A percentile compares a stretch with the other conserved stretches of the same genome.
phyloP scores from a whole-genome alignment of 53 echinoderm and acorn worm genomes.

The Paracentrotus lividus region DNA sequence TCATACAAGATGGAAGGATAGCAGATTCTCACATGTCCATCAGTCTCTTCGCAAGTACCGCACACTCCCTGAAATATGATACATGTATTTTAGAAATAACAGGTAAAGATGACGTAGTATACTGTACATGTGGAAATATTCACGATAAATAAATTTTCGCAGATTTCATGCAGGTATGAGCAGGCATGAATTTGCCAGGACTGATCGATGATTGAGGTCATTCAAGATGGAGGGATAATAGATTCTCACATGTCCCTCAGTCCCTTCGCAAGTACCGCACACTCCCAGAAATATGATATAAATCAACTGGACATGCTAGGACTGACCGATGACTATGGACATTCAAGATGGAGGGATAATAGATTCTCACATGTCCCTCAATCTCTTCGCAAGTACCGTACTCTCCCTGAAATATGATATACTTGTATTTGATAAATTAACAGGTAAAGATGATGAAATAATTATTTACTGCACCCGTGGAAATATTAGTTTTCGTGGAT shows the following conservation, averaged over 20 bases:
- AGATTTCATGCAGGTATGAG: too few relatives aligned
- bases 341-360: neutral
- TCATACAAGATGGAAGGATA: neutral
- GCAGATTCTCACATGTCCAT: neutral
- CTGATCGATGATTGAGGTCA: slow-evolving; percentile 34
- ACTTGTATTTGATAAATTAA: neutral
- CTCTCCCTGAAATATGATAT: slow-evolving; percentile 66
- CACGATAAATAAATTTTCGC: too few relatives aligned
- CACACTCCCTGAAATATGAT: slow-evolving; percentile 65
- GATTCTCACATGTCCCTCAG: slow-evolving; percentile 25
- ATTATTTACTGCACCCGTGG: too few relatives aligned
- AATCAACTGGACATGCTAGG: slow-evolving; percentile 4
- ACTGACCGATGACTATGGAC: slow-evolving; percentile 56
- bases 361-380: slow-evolving; percentile 34
- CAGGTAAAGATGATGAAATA: neutral
- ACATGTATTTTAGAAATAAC: neutral
- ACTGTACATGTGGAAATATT: too few relatives aligned
- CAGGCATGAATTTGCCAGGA: slow-evolving; percentile 31
- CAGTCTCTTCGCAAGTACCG: slow-evolving; percentile 58
- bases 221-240: neutral
- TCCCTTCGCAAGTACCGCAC: slow-evolving; percentile 59
- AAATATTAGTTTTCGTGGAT: too few relatives aligned
- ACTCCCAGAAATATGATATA: slow-evolving; percentile 60
- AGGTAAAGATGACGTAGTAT: too few relatives aligned
- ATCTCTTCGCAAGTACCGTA: slow-evolving; percentile 57